Evolutionary conservation across 2,888 invertebrate species (phyloP), one percentile per base, ranked within the genome.

Genomic region (Lissocephala sabroskyi): DNA sequence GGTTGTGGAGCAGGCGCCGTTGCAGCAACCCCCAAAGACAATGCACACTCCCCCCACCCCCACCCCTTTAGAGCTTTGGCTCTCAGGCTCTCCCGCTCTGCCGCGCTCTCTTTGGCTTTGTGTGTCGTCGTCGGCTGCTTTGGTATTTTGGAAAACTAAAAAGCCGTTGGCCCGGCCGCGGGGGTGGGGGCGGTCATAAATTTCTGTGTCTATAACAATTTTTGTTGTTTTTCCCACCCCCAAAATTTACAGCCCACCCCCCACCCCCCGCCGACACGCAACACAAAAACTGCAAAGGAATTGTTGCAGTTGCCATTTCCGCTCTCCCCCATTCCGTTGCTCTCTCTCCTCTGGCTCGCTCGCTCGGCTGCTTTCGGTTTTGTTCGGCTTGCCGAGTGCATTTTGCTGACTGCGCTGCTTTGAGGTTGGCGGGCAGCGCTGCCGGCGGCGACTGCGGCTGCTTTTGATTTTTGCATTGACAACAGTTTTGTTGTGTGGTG

Each of bases 181-280:
- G 70, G 73, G 61, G 56, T 63, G 57, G 14, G 45, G 10, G 33
- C 52, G 53, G 48, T 64, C 66, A 70, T 70, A 74, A 70, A 70
- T 70, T 71, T 74, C n/a, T 49, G 70, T 70, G 74, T 70, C 70
- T 70, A 74, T 70, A 70, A 74, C 74, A 71, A 70, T 70, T 74
- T 73, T 61, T 70, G 64, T 63, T 63, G 51, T 49, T 46, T 45
- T n/a, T 46, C 40, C 35, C 43, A 14, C 41, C 23, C 46, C 5
- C 44, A 7, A 6, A 1, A 13, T n/a, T n/a, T n/a, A n/a, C n/a
- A n/a, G n/a, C n/a, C n/a, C n/a, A n/a, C n/a, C n/a, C n/a, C n/a
- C n/a, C n/a, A n/a, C n/a, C n/a, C n/a, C n/a, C n/a, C n/a, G n/a
- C n/a, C n/a, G n/a, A n/a, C n/a, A n/a, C n/a, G n/a, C n/a, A n/a